phyloP scores from a whole-genome alignment of 2,113 vertebrate genomes.

The Myrmophylax atrothorax region DNA sequence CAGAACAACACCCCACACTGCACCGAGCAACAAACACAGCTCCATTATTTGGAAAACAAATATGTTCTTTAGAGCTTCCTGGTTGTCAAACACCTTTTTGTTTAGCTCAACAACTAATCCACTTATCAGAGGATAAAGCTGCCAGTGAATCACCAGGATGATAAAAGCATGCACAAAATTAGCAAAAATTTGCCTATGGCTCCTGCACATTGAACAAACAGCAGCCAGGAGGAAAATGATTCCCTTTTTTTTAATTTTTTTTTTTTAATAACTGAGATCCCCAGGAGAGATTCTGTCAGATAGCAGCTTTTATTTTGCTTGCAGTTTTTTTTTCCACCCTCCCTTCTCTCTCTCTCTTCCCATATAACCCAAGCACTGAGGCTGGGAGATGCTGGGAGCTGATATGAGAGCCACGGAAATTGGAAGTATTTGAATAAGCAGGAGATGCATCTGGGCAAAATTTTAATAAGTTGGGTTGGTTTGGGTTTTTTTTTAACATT shows the following conservation, averaged over 20 bases:
- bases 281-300: conserved; percentile 68
- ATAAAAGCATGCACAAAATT: conserved; percentile 82
- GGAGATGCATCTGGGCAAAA: not conserved
- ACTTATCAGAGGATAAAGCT: conserved; percentile 81
- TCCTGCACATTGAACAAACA: conserved; percentile 71
- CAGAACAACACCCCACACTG: not conserved
- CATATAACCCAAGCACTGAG: not conserved
- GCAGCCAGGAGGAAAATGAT: conserved; percentile 33
- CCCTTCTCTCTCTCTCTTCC: not conserved
- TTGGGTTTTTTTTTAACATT: not conserved
- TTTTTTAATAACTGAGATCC: conserved; percentile 54
- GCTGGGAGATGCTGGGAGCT: conserved; percentile 48
- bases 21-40: conserved; percentile 50
- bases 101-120: conserved; percentile 83
- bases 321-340: not conserved
- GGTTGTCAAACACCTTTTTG: conserved; percentile 77
- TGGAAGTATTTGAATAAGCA: conserved; percentile 48
- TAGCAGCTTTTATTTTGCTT: conserved; percentile 9
- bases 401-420: conserved; percentile 49
- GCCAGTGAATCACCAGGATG: conserved; percentile 72
- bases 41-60: conserved; percentile 80
- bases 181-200: conserved; percentile 78
- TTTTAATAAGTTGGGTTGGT: conserved; percentile 11
- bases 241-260: not conserved
- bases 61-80: conserved; percentile 77